Conservation (phyloP, 2,888 invertebrate species). For the Reticulitermes lucifugus region DNA sequence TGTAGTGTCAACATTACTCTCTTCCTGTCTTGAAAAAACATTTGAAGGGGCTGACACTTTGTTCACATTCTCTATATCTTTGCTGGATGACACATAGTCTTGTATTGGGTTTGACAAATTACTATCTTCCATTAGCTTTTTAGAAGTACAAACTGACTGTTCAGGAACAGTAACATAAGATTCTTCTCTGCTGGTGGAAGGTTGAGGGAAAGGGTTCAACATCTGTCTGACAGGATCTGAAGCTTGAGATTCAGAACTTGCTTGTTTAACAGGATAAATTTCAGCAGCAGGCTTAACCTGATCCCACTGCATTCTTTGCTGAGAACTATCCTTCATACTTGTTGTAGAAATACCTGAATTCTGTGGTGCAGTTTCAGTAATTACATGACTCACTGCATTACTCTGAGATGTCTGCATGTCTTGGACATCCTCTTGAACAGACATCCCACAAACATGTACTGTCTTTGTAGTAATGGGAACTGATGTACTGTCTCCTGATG, state of each 20-base stretch:
- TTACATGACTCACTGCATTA: neutral
- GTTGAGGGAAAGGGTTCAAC: neutral
- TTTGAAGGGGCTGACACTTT: neutral
- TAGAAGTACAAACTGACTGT: neutral
- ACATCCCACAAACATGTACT: neutral
- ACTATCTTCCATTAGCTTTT: neutral
- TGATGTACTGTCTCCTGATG: neutral
- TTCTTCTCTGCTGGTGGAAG: conserved; percentile 11
- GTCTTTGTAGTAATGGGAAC: neutral
- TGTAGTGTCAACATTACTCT: conserved; percentile 22
- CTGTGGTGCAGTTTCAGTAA: conserved; percentile 12
- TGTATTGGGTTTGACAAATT: neutral
- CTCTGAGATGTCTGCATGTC: conserved; percentile 19
- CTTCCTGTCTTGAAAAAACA: neutral
- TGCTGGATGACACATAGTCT: conserved; percentile 27
- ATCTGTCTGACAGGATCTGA: neutral
- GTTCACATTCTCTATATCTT: neutral
- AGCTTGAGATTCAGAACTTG: neutral
- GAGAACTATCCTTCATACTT: neutral
- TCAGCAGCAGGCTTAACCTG: neutral
- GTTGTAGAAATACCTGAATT: conserved; percentile 34
- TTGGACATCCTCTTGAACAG: neutral
- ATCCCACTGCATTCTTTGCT: neutral
- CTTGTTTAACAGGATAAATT: neutral
- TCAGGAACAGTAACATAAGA: conserved; percentile 10